phyloP scores from a whole-genome alignment of 1,140 invertebrate genomes.

The Macrosteles quadrilineatus region DNA sequence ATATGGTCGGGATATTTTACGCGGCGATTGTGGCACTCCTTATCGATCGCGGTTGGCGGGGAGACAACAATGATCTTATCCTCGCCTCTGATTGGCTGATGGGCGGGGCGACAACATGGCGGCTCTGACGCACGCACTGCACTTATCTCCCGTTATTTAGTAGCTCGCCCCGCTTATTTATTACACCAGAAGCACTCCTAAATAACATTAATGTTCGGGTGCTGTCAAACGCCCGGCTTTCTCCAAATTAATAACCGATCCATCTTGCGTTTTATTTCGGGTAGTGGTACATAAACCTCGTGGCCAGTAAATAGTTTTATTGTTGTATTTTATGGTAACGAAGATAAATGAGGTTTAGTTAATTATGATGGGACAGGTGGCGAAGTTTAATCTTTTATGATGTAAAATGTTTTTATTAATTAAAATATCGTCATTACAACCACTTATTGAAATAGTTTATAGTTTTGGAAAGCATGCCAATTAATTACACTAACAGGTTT shows the following conservation, averaged over 20 bases:
- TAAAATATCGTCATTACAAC: too few species aligned
- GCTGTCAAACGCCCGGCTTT: constrained; percentile 19
- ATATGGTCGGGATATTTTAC: background rate
- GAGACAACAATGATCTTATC: constrained; percentile 20
- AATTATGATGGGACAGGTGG: too few species aligned
- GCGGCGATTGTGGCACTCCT: background rate
- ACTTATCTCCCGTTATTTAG: constrained; percentile 10
- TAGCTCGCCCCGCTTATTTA: constrained; percentile 2
- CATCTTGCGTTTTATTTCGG: background rate
- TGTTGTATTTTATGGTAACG: too few species aligned
- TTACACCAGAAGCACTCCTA: constrained; percentile 4
- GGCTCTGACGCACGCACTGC: constrained; percentile 3
- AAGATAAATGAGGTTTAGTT: too few species aligned
- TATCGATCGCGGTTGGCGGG: constrained; percentile 1
- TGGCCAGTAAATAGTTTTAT: too few species aligned
- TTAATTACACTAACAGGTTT: too few species aligned
- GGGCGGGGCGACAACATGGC: constrained; percentile 17
- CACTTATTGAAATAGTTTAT: too few species aligned
- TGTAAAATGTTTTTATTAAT: too few species aligned
- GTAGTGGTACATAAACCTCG: too few species aligned
- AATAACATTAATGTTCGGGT: constrained; percentile 19
- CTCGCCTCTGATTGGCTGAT: constrained; percentile 7
- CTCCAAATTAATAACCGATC: constrained; percentile 24
- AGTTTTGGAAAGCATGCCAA: too few species aligned
- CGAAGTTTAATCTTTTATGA: too few species aligned